Percentiles rank a stretch among this genome's conserved stretches.
Evolutionary conservation across 2,888 invertebrate species (phyloP).

Genomic region (Drosophila niveifrons): DNA sequence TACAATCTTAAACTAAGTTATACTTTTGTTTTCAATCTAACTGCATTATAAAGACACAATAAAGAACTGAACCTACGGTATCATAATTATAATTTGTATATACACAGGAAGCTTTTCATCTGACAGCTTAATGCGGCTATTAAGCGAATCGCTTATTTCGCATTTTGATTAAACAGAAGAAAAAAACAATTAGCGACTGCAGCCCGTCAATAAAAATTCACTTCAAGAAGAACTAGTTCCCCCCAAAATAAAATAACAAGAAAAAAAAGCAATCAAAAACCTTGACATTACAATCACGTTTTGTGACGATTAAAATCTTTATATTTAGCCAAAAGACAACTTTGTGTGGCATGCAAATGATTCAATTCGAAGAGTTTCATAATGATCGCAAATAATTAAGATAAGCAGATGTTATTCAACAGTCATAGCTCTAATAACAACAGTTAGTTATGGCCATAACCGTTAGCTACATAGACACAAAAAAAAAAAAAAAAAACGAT

Average conservation of each 20-base stretch:
- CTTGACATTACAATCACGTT: constrained; percentile 5
- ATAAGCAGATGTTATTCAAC: constrained; percentile 3
- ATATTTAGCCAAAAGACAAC: background rate
- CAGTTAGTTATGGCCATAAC: constrained; percentile 1
- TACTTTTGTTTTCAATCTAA: background rate
- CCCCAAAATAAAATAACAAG: background rate
- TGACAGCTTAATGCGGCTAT: background rate
- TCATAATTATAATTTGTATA: too few species aligned
- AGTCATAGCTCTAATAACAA: background rate
- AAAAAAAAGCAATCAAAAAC: background rate
- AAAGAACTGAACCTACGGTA: background rate
- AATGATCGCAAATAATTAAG: constrained; percentile 1
- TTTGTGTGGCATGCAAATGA: constrained; percentile 1
- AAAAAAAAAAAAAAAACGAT: background rate
- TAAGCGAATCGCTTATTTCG: background rate
- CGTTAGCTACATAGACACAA: background rate
- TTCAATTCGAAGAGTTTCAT: background rate
- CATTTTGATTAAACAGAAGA: background rate
- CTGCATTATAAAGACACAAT: background rate
- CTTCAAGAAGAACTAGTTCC: background rate
- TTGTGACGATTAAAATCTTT: background rate
- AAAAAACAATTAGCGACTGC: background rate
- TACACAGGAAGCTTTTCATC: background rate
- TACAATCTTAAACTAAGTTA: background rate
- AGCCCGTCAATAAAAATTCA: background rate